These are phyloP conservation scores for Platysternon megacephalum DNA, from an alignment of 2,113 vertebrate genomes.

Conservation along the genomic window DNA sequence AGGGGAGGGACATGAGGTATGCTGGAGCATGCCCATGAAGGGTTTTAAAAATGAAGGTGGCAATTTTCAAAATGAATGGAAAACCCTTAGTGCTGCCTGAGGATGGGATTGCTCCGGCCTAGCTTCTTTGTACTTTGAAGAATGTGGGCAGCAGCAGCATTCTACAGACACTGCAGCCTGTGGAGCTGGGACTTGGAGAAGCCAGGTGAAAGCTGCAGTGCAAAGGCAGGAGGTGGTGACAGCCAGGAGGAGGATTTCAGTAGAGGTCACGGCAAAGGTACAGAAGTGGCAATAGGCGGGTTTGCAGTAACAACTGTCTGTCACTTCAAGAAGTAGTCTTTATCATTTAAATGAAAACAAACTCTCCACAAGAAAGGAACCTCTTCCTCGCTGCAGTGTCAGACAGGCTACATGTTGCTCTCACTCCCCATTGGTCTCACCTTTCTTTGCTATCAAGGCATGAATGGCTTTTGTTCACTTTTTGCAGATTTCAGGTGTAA, in stretches of 20 bases:
- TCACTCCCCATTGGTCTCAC: constrained; percentile 44
- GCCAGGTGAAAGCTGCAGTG: background rate
- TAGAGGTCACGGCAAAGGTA: background rate
- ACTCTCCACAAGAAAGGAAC: background rate
- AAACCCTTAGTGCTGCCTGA: background rate
- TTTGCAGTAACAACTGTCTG: constrained; percentile 34
- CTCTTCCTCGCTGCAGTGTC: background rate
- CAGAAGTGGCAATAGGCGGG: background rate
- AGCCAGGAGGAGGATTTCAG: background rate
- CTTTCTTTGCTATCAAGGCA: constrained; percentile 11
- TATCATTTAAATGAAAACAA: constrained; percentile 56
- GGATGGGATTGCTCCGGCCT: background rate
- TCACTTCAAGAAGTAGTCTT: constrained; percentile 27
- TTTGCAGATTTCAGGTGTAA: background rate
- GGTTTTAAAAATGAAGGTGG: background rate
- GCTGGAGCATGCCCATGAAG: background rate
- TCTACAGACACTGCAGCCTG: background rate
- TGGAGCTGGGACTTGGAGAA: background rate
- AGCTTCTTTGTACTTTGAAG: background rate
- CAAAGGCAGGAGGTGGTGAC: background rate
- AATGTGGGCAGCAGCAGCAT: background rate
- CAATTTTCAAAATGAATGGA: background rate
- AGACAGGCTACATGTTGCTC: background rate
- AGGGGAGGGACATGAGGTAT: accelerated
- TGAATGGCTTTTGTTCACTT: constrained; percentile 19